Evolutionary conservation across 1,140 invertebrate genomes (phyloP).

Genomic region (Colletes latitarsis): DNA sequence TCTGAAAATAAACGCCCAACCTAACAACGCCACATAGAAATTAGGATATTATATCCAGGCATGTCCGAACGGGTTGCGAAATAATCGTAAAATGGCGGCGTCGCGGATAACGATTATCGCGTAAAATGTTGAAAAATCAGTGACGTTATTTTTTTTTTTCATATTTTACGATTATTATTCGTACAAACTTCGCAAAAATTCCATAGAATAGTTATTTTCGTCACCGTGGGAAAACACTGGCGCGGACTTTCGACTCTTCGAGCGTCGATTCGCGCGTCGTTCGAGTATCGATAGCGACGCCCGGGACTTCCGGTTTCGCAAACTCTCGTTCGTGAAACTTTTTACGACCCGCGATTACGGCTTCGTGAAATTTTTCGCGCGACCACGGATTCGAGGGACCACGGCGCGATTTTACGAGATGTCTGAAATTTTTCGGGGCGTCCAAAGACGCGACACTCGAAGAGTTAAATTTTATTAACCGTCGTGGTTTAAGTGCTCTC

Average conservation of each 20-base stretch:
- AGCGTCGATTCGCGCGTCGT: neutral
- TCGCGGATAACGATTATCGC: too few relatives aligned
- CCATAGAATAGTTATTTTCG: too few relatives aligned
- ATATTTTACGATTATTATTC: too few relatives aligned
- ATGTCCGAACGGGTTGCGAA: neutral
- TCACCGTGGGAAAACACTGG: too few relatives aligned
- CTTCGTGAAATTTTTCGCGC: slow-evolving; percentile 19
- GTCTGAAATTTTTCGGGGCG: neutral
- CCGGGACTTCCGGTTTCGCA: slow-evolving; percentile 38
- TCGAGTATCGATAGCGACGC: slow-evolving; percentile 19
- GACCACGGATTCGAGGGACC: neutral
- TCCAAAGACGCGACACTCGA: neutral
- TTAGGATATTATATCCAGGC: neutral
- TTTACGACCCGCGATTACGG: slow-evolving; percentile 52
- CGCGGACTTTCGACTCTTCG: too few relatives aligned
- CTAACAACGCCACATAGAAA: slow-evolving; percentile 11
- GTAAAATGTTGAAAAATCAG: too few relatives aligned
- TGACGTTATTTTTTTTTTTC: too few relatives aligned
- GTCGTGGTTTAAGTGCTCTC: neutral
- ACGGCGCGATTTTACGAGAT: neutral
- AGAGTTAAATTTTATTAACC: neutral
- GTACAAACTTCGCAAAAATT: too few relatives aligned
- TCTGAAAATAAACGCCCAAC: neutral
- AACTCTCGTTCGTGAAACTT: slow-evolving; percentile 35
- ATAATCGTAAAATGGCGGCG: neutral